Evolutionary conservation across 30 jellyfish, hydroid and myxozoan genomes (phyloP).

Genomic region (Aurelia aurita): DNA sequence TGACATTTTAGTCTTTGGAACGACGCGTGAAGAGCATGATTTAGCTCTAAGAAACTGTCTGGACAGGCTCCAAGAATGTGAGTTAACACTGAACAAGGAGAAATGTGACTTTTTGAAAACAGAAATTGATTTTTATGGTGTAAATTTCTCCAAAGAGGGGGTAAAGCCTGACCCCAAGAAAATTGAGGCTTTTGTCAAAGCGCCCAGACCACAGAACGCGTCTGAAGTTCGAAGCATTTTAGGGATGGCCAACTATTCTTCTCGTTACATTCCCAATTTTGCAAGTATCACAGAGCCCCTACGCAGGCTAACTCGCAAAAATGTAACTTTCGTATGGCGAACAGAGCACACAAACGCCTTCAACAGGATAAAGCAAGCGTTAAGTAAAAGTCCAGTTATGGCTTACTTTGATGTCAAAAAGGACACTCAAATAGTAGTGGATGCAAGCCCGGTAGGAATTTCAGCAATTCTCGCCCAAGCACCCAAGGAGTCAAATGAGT

Average conservation of each 20-base stretch:
- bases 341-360: neutral
- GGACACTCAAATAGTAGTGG: slow-evolving; percentile 14
- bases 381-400: slow-evolving; percentile 1
- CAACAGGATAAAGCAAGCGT: neutral
- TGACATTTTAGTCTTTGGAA: no score
- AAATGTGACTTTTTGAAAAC: no score
- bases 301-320: slow-evolving; percentile 5
- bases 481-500: neutral
- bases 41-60: no score
- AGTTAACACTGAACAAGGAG: no score
- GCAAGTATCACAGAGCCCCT: slow-evolving; percentile 27
- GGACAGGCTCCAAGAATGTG: no score
- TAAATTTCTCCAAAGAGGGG: no score
- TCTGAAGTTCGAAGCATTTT: slow-evolving; percentile 43
- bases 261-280: slow-evolving; percentile 19
- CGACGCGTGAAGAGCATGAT: no score
- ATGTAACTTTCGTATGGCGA: slow-evolving; percentile 1
- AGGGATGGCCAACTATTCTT: slow-evolving; percentile 22
- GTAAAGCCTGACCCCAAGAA: slow-evolving; percentile 13
- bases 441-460: slow-evolving; percentile 56
- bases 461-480: slow-evolving; percentile 24
- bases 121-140: slow-evolving; percentile 53
- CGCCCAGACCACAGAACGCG: slow-evolving; percentile 16
- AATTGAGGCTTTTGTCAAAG: neutral
- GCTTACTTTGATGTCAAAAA: slow-evolving; percentile 26